phyloP scores from a whole-genome alignment of 1,140 invertebrate genomes.

The Bombus difficillimus region DNA sequence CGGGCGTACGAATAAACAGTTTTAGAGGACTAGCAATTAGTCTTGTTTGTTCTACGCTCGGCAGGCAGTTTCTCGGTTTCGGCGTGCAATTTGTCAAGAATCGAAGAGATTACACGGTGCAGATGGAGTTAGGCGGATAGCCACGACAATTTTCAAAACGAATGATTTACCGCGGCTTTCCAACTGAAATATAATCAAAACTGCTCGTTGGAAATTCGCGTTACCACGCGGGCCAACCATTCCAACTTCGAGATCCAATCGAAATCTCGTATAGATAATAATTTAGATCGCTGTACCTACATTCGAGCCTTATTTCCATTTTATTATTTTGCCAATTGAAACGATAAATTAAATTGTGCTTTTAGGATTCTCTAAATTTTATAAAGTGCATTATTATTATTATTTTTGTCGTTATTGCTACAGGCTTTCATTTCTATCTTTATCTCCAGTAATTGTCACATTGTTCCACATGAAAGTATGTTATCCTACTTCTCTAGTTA shows the following conservation, averaged over 20 bases:
- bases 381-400: no score
- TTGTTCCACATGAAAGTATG: no score
- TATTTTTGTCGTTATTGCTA: no score
- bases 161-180: background rate
- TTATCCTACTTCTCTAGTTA: no score
- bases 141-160: slow-evolving; percentile 13
- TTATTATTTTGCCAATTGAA: background rate
- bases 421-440: no score
- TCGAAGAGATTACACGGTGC: background rate
- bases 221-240: background rate
- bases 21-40: background rate
- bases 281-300: no score
- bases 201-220: background rate
- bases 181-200: background rate
- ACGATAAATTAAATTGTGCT: no score
- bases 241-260: background rate
- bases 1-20: background rate
- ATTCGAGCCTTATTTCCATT: background rate
- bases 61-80: slow-evolving; percentile 2
- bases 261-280: background rate
- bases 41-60: background rate
- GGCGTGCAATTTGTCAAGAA: slow-evolving; percentile 31
- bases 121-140: background rate
- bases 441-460: no score
- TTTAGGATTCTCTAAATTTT: no score